Evolutionary conservation across 2,113 vertebrate genomes (phyloP), one percentile per base, ranked within the genome.

Genomic region (Ursus arctos): DNA sequence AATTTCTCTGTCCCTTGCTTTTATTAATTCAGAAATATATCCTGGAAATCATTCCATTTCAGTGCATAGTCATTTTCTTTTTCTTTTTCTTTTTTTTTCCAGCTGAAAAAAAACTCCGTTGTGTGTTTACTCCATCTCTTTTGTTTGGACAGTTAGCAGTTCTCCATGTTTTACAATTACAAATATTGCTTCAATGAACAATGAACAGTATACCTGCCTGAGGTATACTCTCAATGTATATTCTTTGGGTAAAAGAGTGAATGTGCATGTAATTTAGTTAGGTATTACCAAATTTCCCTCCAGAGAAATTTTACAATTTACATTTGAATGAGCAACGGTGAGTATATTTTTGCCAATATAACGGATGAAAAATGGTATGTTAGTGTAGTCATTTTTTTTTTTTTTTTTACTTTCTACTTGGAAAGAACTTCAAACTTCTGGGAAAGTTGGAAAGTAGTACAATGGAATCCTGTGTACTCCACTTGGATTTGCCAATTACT

Each of bases 401-500:
- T 36, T 6, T 43, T 53, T 53, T 53, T 53, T 2, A 53, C 26
- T 79, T 88, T 31, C 31, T 40, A 55, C 40, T 63, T 84, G 79
- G 65, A 89, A 93, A 61, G 81, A 94, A 92, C 22, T 76, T 69
- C 18, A 21, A 65, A 40, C 18, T 95, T 91, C 33, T 22, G 92
- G 49, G n/a, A 51, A 91, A 65, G 40, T 12, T 92, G 26, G 53
- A 83, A 72, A 63, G n/a, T 3, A 80, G 8, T 28, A 63, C 9
- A 65, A 26, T 12, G 31, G 69, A 84, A 49, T 88, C 15, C 15
- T 72, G 13, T 24, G n/a, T n/a, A 74, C 36, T 83, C 65, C 63
- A 77, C 40, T 55, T 43, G 84, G n/a, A 89, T 63, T 72, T 55
- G 83, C n/a, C 69, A 95, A 77, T 31, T 22, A n/a, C 43, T 77